Evolutionary conservation across 1,140 invertebrate species (phyloP).

Genomic region (Ganaspis sp.): DNA sequence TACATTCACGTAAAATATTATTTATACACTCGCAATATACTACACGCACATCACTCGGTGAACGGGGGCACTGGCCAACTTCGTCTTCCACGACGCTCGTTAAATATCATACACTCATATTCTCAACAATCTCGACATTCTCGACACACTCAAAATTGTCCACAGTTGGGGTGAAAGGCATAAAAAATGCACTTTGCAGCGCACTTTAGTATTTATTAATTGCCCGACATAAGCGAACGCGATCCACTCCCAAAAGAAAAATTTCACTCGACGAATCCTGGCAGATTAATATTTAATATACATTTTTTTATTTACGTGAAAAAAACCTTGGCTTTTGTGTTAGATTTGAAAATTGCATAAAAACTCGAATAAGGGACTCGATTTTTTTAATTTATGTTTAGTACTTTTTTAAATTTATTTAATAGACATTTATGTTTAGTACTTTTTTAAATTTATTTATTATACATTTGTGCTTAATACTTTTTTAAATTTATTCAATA

Average conservation of each 20-base stretch:
- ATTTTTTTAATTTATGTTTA: too few species aligned
- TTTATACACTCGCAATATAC: slow-evolving; percentile 50
- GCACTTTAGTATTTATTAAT: slow-evolving; percentile 18
- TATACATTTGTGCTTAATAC: too few species aligned
- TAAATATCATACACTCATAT: neutral
- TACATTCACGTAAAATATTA: slow-evolving; percentile 42
- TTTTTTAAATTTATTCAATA: too few species aligned
- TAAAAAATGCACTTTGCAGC: slow-evolving; percentile 13
- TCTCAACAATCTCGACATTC: neutral
- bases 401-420: too few species aligned
- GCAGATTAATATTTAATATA: slow-evolving; percentile 8
- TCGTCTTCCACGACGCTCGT: slow-evolving; percentile 39
- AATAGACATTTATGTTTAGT: too few species aligned
- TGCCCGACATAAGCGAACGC: slow-evolving; percentile 21
- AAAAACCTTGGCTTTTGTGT: neutral
- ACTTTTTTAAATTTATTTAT: too few species aligned
- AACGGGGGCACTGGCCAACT: slow-evolving; percentile 55
- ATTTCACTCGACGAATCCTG: neutral
- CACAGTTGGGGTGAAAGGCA: slow-evolving; percentile 18
- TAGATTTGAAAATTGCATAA: too few species aligned
- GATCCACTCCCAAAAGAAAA: slow-evolving; percentile 28
- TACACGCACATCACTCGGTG: slow-evolving; percentile 53
- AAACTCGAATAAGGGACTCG: too few species aligned
- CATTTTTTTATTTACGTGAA: neutral
- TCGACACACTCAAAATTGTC: slow-evolving; percentile 1